Base-by-base conservation (phyloP, 1,140 invertebrate genomes). In the Drosophila kurseongensis region DNA sequence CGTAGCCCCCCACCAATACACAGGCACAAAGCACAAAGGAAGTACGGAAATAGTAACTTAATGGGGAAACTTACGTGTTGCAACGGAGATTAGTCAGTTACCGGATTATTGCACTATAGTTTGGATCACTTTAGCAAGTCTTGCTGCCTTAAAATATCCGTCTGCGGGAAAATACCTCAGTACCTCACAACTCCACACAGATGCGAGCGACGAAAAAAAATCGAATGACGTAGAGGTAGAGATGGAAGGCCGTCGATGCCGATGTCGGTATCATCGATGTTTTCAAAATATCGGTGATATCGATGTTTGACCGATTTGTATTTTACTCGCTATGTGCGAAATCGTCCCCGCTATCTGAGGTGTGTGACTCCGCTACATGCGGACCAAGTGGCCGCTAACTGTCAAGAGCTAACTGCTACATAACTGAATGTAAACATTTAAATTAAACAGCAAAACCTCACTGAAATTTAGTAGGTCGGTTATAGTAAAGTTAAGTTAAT, bases 51-150 rank as follows among this genome's bases (percentile, higher is more conserved):
- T 38, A n/a, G 16, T 6, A 7, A 9, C 12, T n/a, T 40, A 40
- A 6, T n/a, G 13, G 9, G 5, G 0, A 61, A 66, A 68, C 80
- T 83, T 80, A 83, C 80, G 56, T 62, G 52, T 14, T 45, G 32
- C 48, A 68, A 65, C 59, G 62, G 9, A 42, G 35, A 29, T 14
- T 69, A 50, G 38, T 71, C 67, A 58, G 58, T 29, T 58, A 36
- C 42, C 27, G 23, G n/a, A 9, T 16, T 47, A 41, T 41, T 72
- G 6, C 16, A 47, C 68, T 40, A 45, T 36, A 18, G 14, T 48
- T n/a, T n/a, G 36, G 13, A 12, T 29, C 7, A 40, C 18, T 52
- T 48, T 36, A 35, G 5, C 7, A 51, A 69, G 14, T 40, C 23
- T 8, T 32, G 18, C 32, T 32, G 12, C 35, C 7, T 32, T 32